phyloP scores from a whole-genome alignment of 2,888 invertebrate species.

The Campoletis raptor region DNA sequence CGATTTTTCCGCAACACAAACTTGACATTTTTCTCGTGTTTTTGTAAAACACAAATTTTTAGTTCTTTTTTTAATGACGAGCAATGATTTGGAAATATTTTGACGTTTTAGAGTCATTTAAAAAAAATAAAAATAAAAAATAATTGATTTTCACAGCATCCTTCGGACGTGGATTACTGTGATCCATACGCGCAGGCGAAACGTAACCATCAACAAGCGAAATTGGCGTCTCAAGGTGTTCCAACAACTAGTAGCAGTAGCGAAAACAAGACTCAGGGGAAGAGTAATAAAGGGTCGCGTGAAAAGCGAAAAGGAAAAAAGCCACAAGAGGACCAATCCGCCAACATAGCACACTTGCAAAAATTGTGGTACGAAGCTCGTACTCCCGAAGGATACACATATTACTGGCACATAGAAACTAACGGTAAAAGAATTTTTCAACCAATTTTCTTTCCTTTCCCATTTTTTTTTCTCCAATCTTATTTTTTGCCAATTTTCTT shows the following conservation, averaged over 20 bases:
- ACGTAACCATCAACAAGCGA: slow-evolving; percentile 63
- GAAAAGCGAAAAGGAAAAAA: slow-evolving; percentile 80
- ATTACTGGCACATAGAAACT: slow-evolving; percentile 95
- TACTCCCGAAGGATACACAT: slow-evolving; percentile 91
- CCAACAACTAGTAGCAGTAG: slow-evolving; percentile 67
- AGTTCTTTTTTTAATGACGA: too few species aligned
- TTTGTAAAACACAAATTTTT: too few species aligned
- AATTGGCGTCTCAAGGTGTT: slow-evolving; percentile 37
- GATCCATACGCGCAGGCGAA: slow-evolving; percentile 75
- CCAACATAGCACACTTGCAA: slow-evolving; percentile 70
- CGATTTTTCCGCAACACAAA: too few species aligned
- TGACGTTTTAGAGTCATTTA: background rate
- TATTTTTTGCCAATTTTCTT: background rate
- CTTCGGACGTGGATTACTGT: slow-evolving; percentile 78
- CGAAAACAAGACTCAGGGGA: slow-evolving; percentile 77
- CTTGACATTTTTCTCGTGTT: background rate
- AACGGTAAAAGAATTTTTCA: slow-evolving; percentile 87
- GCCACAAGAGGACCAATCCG: slow-evolving; percentile 71
- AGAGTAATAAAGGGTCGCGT: slow-evolving; percentile 71
- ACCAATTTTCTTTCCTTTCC: slow-evolving; percentile 8
- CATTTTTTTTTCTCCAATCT: background rate
- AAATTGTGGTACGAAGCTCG: slow-evolving; percentile 93
- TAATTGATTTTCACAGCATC: slow-evolving; percentile 69
- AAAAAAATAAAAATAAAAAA: background rate
- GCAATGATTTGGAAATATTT: too few species aligned